Evolutionary conservation across 2,888 invertebrate species (phyloP).

Genomic region (Julus scandinavius): DNA sequence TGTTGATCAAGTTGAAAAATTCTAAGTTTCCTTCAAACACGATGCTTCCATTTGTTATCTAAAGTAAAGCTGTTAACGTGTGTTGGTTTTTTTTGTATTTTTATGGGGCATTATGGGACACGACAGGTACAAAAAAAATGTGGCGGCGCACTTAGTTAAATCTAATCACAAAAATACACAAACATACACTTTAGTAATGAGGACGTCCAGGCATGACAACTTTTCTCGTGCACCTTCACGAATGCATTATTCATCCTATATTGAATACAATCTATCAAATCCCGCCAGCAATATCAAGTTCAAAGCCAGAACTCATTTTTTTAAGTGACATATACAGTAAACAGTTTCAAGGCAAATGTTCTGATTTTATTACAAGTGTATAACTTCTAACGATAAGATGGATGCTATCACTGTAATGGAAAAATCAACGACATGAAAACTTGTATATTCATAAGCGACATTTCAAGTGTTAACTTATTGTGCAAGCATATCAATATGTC

Average conservation of each 20-base stretch:
- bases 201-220: not conserved
- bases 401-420: too few species aligned
- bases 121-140: not conserved
- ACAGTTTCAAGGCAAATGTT: too few species aligned
- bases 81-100: not conserved
- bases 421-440: too few species aligned
- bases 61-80: not conserved
- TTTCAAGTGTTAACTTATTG: too few species aligned
- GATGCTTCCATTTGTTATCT: constrained; percentile 29
- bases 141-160: not conserved
- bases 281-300: not conserved
- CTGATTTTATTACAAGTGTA: too few species aligned
- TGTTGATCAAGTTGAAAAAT: not conserved
- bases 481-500: too few species aligned
- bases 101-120: constrained; percentile 3
- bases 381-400: too few species aligned
- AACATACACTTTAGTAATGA: not conserved
- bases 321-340: too few species aligned
- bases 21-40: constrained; percentile 13
- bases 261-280: constrained; percentile 1
- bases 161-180: not conserved
- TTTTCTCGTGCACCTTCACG: not conserved
- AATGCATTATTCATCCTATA: not conserved
- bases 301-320: not conserved
- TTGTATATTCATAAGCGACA: too few species aligned